Base-by-base conservation (phyloP, 2,888 invertebrate species). In the Reticulitermes lucifugus region DNA sequence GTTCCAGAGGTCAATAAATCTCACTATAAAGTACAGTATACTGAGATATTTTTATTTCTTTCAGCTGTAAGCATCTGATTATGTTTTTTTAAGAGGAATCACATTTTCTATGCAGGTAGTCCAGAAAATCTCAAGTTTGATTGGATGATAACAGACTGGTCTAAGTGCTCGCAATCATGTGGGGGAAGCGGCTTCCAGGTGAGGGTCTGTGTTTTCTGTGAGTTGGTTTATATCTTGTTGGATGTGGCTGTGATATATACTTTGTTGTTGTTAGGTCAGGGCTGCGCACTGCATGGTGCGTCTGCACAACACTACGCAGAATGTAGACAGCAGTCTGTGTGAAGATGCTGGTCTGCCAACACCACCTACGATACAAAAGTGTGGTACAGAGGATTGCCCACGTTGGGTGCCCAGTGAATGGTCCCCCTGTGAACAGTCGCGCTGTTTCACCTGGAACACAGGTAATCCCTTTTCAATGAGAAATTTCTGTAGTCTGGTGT, bases 121-220 rank as follows among this genome's bases (percentile, higher is more conserved):
- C 88, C 91, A 87, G 90, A 90, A 87, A 91, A 92, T 88, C 89
- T 94, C 87, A 91, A 94, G 88, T 97, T 96, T 90, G 94, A 94
- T 88, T 98, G 97, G 97, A 93, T 94, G 89, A 94, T 95, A 21
- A 95, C 96, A 0, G 95, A 95, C 18, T 98, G 98, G 98, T 96
- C 97, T 0, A 93, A 94, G 22, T 98, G 98, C 90, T 96, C 96
- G 2, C 95, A 96, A 87, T 94, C 94, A 0, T 98, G 98, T 89
- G 96, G 96, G 0, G 95, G 95, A 73, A 93, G 93, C 84, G 97
- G 97, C 2, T 92, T 92, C 88, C 93, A 93, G 91, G 92, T 92
- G 89, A 84, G 87, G 46, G 12, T 65, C 41, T 73, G 73, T 35
- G 29, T 6, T 25, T 9, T 55, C 5, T 55, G 4, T 55, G 55